These are phyloP conservation scores for Lasius fuliginosus DNA, from an alignment of 2,888 invertebrate species.

Conservation along the genomic window DNA sequence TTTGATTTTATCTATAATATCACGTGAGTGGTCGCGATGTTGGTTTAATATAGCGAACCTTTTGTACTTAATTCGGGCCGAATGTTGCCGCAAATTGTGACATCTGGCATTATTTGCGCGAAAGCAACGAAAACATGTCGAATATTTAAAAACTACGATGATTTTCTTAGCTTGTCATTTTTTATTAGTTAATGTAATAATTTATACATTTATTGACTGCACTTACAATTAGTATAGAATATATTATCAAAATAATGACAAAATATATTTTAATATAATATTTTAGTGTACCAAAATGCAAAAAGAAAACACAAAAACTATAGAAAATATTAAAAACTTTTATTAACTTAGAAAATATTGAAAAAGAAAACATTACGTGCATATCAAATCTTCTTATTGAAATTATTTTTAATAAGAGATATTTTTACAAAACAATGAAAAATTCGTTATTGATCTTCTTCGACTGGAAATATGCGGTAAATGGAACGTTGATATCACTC, in stretches of 20 bases:
- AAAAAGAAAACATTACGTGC: too few relatives aligned
- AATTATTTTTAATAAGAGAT: not conserved
- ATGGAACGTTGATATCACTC: constrained; percentile 21
- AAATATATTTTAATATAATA: not conserved
- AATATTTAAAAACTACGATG: not conserved
- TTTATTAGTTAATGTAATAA: not conserved
- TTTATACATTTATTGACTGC: not conserved
- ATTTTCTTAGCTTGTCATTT: not conserved
- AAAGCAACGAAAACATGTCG: not conserved
- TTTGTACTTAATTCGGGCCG: constrained; percentile 43
- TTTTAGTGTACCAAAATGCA: not conserved
- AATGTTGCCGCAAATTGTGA: constrained; percentile 12
- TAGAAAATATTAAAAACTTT: not conserved
- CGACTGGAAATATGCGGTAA: not conserved
- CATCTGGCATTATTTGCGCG: constrained; percentile 2
- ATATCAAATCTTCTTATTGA: not conserved
- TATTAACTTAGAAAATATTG: not conserved
- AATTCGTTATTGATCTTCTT: not conserved
- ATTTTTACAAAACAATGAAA: not conserved
- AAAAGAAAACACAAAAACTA: not conserved
- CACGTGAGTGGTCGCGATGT: not conserved
- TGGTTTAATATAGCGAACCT: constrained; percentile 29
- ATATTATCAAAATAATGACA: too few relatives aligned
- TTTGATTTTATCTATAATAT: constrained; percentile 32
- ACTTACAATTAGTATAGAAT: too few relatives aligned